Percentiles rank a stretch among this genome's conserved stretches.
These are phyloP conservation scores for Pseudachorutes palmiensis DNA, from an alignment of 1,140 invertebrate genomes.

Conservation along the genomic window DNA sequence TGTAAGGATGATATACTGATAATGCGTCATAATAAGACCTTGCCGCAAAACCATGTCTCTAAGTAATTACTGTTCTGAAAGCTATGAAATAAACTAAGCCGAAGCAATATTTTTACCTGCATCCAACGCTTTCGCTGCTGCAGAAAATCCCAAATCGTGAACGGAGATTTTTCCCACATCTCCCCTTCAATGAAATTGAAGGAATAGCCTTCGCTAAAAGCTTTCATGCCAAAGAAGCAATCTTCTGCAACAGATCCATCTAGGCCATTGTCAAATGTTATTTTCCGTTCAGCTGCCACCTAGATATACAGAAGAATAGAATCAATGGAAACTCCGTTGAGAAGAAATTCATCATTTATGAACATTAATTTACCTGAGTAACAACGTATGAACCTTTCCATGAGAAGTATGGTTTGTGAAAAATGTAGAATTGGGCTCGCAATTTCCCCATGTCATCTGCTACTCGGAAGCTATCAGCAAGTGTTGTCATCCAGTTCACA, in stretches of 20 bases:
- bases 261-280: constrained; percentile 90
- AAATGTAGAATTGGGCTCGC: constrained; percentile 81
- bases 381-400: constrained; percentile 97
- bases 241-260: constrained; percentile 97
- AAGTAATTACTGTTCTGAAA: too few relatives aligned
- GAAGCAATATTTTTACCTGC: constrained; percentile 40
- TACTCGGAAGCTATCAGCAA: constrained; percentile 92
- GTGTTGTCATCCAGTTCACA: constrained; percentile 92
- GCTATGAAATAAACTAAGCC: too few relatives aligned
- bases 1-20: too few relatives aligned
- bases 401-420: constrained; percentile 91
- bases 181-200: constrained; percentile 93
- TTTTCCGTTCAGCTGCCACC: constrained; percentile 72
- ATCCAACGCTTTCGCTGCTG: constrained; percentile 95
- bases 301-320: constrained; percentile 14
- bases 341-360: constrained; percentile 8
- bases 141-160: constrained; percentile 87
- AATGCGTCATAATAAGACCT: too few relatives aligned
- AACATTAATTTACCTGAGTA: constrained; percentile 59
- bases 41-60: too few relatives aligned
- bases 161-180: constrained; percentile 97
- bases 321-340: constrained; percentile 3
- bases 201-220: constrained; percentile 70
- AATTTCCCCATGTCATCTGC: constrained; percentile 96
- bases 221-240: constrained; percentile 92